These are phyloP conservation scores for Pseudoips prasinana DNA, from an alignment of 2,888 invertebrate genomes.

Conservation along the genomic window DNA sequence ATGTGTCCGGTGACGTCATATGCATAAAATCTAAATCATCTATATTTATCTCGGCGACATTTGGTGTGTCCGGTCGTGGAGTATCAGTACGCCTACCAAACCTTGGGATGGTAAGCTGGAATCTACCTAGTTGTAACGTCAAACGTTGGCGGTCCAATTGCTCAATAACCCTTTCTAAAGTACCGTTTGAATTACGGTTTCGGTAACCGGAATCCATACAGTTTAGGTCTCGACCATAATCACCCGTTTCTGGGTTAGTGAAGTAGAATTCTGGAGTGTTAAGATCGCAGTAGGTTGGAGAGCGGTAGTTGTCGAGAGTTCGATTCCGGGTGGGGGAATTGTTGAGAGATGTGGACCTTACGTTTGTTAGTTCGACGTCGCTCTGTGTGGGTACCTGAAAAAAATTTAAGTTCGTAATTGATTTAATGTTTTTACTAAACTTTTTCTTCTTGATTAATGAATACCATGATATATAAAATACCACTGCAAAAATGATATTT, in stretches of 20 bases:
- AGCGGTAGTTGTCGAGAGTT: conserved; percentile 44
- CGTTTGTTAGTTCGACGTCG: conserved; percentile 63
- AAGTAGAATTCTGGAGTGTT: conserved; percentile 45
- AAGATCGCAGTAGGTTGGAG: conserved; percentile 55
- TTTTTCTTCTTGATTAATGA: no score
- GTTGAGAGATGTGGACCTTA: conserved; percentile 40
- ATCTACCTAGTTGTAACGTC: conserved; percentile 64
- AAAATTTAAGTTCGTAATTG: no score
- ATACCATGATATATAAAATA: no score
- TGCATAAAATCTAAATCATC: conserved; percentile 62
- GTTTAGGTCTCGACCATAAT: conserved; percentile 49
- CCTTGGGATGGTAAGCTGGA: conserved; percentile 60
- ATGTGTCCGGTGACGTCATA: conserved; percentile 60
- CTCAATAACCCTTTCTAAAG: conserved; percentile 51
- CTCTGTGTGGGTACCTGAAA: conserved; percentile 61
- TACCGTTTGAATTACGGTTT: conserved; percentile 44
- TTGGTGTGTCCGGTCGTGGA: conserved; percentile 63
- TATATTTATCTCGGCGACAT: conserved; percentile 61
- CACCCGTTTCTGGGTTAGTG: conserved; percentile 43
- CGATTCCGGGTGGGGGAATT: conserved; percentile 41
- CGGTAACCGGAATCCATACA: conserved; percentile 55
- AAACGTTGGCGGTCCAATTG: conserved; percentile 47
- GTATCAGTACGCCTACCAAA: conserved; percentile 44
- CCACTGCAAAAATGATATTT: no score
- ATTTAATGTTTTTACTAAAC: no score